Evolutionary conservation across 2,888 invertebrate genomes (phyloP), one percentile per base, ranked within the genome.

Genomic region (Xiphydria camelus): DNA sequence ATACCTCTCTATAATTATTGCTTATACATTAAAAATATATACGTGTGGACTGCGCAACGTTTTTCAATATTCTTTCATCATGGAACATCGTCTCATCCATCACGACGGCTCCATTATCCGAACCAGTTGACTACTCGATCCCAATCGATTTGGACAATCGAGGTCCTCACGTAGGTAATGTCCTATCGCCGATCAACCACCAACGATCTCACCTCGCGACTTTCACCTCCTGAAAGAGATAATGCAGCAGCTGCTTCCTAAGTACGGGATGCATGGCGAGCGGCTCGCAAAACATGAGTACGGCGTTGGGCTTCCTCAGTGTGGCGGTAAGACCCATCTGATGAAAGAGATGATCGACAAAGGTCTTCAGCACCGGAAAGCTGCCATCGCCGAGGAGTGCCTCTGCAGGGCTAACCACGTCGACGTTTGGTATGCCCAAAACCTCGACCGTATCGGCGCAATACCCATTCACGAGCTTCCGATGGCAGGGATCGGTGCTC

Each of bases 271-370:
- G 68, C 65, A 76, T 75, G 2, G 70, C 70, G 15, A 75, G 47
- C 9, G 77, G 76, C 55, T 76, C 76, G 41, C 76, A 76, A 31
- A 77, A 73, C 66, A 76, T 72, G 2, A 77, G 63, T 12, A 75
- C 70, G 2, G 71, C 65, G 47, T 75, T 76, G 12, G 76, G 76
- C 41, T 73, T 73, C 42, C 68, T 66, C 17, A 76, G 51, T 0
- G 65, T 73, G 3, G 68, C 56, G 2, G 72, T 68, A 17, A 75
- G 51, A 43, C 66, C 64, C 73, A 75, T 75, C 46, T 75, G 75
- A 42, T 73, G 68, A 47, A 77, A 74, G n/a, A 77, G 50, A 50
- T 76, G 77, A 55, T 70, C 70, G 4, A 77, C 62, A 45, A 73
- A 76, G 18, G 68, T 70, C 48, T 72, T 72, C 7, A 76, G 54